phyloP scores from a whole-genome alignment of 2,888 invertebrate genomes.

The Amphipyra tragopoginis region DNA sequence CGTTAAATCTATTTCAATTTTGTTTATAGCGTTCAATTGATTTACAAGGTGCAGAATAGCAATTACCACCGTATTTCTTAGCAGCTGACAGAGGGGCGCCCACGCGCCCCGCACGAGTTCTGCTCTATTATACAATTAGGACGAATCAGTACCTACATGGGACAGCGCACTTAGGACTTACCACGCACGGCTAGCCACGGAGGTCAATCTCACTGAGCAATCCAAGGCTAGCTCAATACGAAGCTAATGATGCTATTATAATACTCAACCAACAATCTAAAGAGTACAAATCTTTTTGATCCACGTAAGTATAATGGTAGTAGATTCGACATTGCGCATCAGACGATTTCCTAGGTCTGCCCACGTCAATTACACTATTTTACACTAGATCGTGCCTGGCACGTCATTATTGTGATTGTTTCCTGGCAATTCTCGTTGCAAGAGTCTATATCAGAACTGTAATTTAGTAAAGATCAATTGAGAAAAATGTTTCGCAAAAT shows the following conservation, averaged over 20 bases:
- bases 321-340: conserved; percentile 51
- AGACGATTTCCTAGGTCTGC: conserved; percentile 63
- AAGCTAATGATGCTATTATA: conserved; percentile 40
- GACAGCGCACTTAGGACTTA: conserved; percentile 54
- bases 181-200: conserved; percentile 41
- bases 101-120: conserved; percentile 84
- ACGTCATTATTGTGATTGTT: conserved; percentile 63
- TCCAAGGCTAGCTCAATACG: conserved; percentile 57
- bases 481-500: conserved; percentile 35
- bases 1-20: conserved; percentile 44
- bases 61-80: conserved; percentile 72
- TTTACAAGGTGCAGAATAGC: conserved; percentile 70
- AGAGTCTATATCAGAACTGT: conserved; percentile 39
- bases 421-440: conserved; percentile 56
- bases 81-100: conserved; percentile 83
- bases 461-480: conserved; percentile 42
- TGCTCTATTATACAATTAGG: conserved; percentile 87
- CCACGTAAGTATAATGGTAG: conserved; percentile 45
- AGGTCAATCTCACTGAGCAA: conserved; percentile 52
- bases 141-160: conserved; percentile 84
- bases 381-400: conserved; percentile 62
- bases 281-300: conserved; percentile 35
- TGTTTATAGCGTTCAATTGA: conserved; percentile 56
- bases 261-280: conserved; percentile 45
- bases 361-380: conserved; percentile 68